Conservation (phyloP, 2,797 vertebrate genomes). For the Remorina albescens region DNA sequence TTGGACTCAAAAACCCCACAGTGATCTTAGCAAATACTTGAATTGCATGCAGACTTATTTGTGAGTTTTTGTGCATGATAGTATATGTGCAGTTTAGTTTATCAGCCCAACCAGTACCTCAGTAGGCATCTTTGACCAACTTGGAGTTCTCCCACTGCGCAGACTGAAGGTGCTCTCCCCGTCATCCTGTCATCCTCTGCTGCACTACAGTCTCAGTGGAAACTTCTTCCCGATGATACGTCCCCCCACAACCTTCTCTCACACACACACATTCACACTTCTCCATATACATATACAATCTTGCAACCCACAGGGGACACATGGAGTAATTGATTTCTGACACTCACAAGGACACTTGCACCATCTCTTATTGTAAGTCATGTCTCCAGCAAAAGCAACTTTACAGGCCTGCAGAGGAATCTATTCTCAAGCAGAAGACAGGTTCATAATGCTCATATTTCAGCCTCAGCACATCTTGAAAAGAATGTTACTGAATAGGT, state of each 20-base stretch:
- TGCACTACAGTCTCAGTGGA: constrained; percentile 28
- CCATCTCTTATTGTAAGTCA: constrained; percentile 70
- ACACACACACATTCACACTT: constrained; percentile 1
- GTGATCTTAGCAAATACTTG: constrained; percentile 27
- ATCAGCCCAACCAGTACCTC: constrained; percentile 23
- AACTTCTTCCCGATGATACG: constrained; percentile 40
- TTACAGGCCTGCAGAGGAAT: constrained; percentile 74
- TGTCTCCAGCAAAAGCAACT: constrained; percentile 70
- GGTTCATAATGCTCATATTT: constrained; percentile 79
- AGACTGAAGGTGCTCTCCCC: constrained; percentile 17
- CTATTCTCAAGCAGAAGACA: constrained; percentile 74
- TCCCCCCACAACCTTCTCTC: neutral
- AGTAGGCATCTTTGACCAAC: constrained; percentile 21
- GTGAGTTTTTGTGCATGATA: constrained; percentile 35
- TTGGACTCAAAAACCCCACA: constrained; percentile 40
- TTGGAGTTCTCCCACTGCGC: constrained; percentile 16
- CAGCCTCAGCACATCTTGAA: constrained; percentile 71
- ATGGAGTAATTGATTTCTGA: constrained; percentile 74
- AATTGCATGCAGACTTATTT: constrained; percentile 36
- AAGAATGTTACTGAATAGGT: constrained; percentile 65
- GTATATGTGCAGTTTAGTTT: constrained; percentile 32
- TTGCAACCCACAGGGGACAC: constrained; percentile 53
- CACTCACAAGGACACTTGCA: constrained; percentile 71
- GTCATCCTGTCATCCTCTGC: constrained; percentile 6
- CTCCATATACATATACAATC: constrained; percentile 49